Evolutionary conservation across 2,888 invertebrate genomes (phyloP), one percentile per base, ranked within the genome.

Genomic region (Thymelicus acteon): DNA sequence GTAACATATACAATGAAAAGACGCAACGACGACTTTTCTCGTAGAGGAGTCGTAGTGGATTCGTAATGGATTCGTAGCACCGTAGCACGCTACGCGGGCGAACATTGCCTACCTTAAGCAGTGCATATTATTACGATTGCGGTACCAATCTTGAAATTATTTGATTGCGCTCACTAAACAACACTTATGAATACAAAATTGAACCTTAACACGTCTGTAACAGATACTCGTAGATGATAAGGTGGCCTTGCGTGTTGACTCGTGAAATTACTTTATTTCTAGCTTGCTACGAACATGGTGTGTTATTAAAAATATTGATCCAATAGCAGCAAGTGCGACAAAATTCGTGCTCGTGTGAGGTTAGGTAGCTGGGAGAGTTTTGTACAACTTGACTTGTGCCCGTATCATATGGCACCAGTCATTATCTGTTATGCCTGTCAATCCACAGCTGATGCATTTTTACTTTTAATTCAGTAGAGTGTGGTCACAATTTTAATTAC

Each of bases 261-360:
- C 57, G 67, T 72, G 58, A 75, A 74, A 76, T 76, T 73, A 67
- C 74, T 76, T 74, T 71, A 76, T 76, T 75, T 60, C 58, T 60
- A 66, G 58, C 47, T 58, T 10, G 47, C 58, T 60, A 37, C 58
- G 47, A 48, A 48, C 58, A 10, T 37, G 47, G 66, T 58, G 48
- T 66, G 58, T 66, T 66, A 66, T 66, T 66, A 66, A 66, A 66
- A 58, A 15, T 66, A 66, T 66, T 31, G 66, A 65, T 65, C 65
- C 49, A 44, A 64, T 54, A 57, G 24, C 6, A 10, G 31, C 31
- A 13, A 57, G 54, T 54, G 10, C 57, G 57, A 37, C 13, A 57
- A 37, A 57, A 57, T 37, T 37, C 7, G 13, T 57, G 57, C 57
- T 31, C 37, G 13, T 57, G 31, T 57, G 31, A 31, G 10, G 12